phyloP scores from a whole-genome alignment of 2,797 vertebrate genomes.

The Emydoidea blandingii region DNA sequence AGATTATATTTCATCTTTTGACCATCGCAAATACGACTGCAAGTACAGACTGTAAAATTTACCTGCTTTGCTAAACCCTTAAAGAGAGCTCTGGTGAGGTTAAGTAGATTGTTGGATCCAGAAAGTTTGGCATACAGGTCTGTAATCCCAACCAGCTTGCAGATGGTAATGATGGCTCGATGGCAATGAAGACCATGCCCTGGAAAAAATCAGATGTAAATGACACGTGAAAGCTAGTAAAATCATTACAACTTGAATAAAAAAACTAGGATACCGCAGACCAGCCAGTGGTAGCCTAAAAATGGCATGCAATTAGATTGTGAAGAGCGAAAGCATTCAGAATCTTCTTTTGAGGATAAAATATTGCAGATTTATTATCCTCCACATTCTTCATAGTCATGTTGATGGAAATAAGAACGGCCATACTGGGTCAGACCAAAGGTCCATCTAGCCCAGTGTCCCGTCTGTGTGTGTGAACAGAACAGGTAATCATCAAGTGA shows the following conservation, averaged over 20 bases:
- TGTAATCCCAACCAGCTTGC: constrained; percentile 92
- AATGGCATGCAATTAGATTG: neutral
- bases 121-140: constrained; percentile 93
- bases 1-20: neutral
- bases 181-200: constrained; percentile 95
- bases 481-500: no score
- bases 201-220: constrained; percentile 57
- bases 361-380: neutral
- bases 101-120: constrained; percentile 91
- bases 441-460: no score
- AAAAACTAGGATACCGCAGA: neutral
- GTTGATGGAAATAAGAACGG: neutral
- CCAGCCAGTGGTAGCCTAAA: neutral
- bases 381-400: neutral
- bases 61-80: constrained; percentile 92
- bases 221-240: neutral
- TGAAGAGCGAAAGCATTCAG: neutral
- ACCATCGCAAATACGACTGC: fast-evolving
- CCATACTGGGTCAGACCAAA: no score
- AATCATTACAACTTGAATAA: neutral
- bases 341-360: neutral
- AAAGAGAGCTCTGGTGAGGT: constrained; percentile 92
- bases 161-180: constrained; percentile 93
- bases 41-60: neutral
- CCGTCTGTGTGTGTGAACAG: no score